Base-by-base conservation (phyloP, 2,888 invertebrate species). In the Hylaea fasciaria region DNA sequence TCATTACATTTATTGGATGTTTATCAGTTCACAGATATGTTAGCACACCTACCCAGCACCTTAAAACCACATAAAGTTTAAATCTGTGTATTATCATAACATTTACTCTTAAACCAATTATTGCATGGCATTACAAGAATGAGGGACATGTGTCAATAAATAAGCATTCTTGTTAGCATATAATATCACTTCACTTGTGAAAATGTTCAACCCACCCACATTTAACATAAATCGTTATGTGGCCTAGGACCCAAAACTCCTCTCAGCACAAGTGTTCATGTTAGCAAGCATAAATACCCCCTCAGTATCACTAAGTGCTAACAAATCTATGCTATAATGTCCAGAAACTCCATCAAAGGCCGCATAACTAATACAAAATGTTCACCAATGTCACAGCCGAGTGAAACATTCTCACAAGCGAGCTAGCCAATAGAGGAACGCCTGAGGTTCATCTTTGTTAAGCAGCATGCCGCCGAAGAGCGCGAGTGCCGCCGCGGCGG, bases 401-500 rank as follows among this genome's bases (percentile, higher is more conserved):
- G 44, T 22, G 44, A 22, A 28, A 44, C 13, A 16, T 32, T 47
- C 13, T 22, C 39, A 22, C 39, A 17, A 47, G 47, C 46, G 41
- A 59, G 45, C 45, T 62, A 43, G 47, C 69, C 59, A 71, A 52
- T 73, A 77, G 8, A 71, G 72, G 17, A 83, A 74, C 39, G 80
- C 76, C 51, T 76, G 72, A 53, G 82, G 76, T 61, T 79, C 76
- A 17, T 80, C 71, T 61, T 78, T 78, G 50, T 81, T 77, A 65
- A 85, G 68, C 41, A 87, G 64, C 46, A 85, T 67, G 79, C 85
- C 89, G 78, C 84, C 91, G 62, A 86, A 72, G 65, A 90, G 79
- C 78, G 83, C 82, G 35, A 86, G 70, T 66, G 85, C 83, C 65
- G 85, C 85, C 65, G 85, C 85, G 74, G 87, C 86, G 83, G 86